These are phyloP conservation scores for Silurus lanzhouensis DNA, from an alignment of 2,797 vertebrate genomes.

Conservation along the genomic window DNA sequence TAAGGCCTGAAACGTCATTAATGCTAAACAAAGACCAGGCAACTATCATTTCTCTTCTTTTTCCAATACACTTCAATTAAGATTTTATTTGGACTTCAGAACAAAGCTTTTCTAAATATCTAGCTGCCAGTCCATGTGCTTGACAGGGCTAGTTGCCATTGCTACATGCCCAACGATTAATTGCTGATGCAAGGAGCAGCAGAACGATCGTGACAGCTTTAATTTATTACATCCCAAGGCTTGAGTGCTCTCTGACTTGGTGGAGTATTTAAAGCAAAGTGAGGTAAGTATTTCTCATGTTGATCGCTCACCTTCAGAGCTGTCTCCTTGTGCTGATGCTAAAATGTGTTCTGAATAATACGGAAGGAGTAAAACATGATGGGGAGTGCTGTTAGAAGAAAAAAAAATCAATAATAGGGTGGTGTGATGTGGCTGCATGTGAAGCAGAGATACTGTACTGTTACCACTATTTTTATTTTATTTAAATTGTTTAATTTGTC, in stretches of 20 bases:
- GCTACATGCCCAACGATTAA: slow-evolving; percentile 54
- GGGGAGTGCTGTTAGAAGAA: background rate
- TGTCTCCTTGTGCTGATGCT: slow-evolving; percentile 19
- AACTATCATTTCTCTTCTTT: background rate
- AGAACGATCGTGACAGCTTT: slow-evolving; percentile 54
- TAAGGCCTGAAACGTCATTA: background rate
- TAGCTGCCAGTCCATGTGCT: slow-evolving; percentile 20
- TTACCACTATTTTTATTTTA: background rate
- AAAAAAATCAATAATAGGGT: background rate
- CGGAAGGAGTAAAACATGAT: background rate
- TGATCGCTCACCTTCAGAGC: slow-evolving; percentile 42
- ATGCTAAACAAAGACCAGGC: background rate
- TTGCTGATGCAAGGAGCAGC: slow-evolving; percentile 53
- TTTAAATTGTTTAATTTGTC: background rate
- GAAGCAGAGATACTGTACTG: background rate
- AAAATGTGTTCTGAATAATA: slow-evolving; percentile 24
- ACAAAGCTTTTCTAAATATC: slow-evolving; percentile 32
- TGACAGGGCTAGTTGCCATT: slow-evolving; percentile 36
- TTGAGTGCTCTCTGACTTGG: slow-evolving; percentile 48
- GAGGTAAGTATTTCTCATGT: slow-evolving; percentile 48
- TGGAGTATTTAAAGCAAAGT: slow-evolving; percentile 46
- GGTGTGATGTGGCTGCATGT: background rate
- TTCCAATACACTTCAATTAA: background rate
- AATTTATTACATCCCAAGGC: slow-evolving; percentile 54
- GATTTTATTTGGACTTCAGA: slow-evolving; percentile 12